Base-by-base conservation (phyloP, 2,888 invertebrate genomes). In the Cosmia trapezina region DNA sequence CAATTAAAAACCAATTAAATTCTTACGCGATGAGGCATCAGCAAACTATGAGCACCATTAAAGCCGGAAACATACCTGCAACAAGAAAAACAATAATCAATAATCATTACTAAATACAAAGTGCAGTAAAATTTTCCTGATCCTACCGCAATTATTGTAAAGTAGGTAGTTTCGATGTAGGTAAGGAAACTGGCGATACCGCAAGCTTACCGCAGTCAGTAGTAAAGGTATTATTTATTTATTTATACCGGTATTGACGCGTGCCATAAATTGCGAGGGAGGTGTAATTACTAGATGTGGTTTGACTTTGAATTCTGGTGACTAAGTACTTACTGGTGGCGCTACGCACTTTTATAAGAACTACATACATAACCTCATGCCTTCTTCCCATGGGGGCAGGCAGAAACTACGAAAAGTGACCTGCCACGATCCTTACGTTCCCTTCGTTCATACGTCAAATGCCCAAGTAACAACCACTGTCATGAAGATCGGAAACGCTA, bases 61-160 rank as follows among this genome's bases (percentile, higher is more conserved):
- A 4, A 47, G 5, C 73, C 47, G 66, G 74, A 64, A 60, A 80
- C 83, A 49, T 81, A 81, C 80, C 80, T 81, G 83, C 7, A 81
- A 81, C 47, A 77, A 57, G 17, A 49, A 68, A 43, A 80, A 22
- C 14, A 53, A 67, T 33, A 63, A 43, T 60, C 43, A 62, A 17
- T 5, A 37, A 49, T 37, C 12, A 75, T 49, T 62, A 54, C 14
- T n/a, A 47, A 61, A 43, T 19, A 11, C 47, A 37, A 71, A 77
- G 60, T 56, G 9, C 49, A 45, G 11, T 43, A 62, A 53, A 69
- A 51, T 54, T 62, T 61, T 63, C 77, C 45, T 54, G 33, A 41
- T 19, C 41, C 12, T 19, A 47, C 54, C 57, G 28, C 78, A 62
- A 68, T 61, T 49, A 76, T 43, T 19, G 1, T 41, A 11, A 54